phyloP scores from a whole-genome alignment of 2,797 vertebrate genomes.

The Manis pentadactyla region DNA sequence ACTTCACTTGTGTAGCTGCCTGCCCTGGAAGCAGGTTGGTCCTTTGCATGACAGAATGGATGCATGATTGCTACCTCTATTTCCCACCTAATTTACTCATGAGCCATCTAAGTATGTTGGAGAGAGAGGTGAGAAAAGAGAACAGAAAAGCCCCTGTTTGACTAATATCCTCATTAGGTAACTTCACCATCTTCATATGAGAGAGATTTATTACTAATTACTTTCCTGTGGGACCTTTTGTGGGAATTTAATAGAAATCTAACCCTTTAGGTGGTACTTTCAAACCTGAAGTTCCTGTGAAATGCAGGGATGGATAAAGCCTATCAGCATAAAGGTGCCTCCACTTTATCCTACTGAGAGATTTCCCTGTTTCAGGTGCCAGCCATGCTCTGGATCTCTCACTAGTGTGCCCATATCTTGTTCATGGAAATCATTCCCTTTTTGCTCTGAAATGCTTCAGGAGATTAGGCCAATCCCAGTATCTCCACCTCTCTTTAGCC shows the following conservation, averaged over 20 bases:
- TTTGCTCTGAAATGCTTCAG: neutral
- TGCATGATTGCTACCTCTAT: neutral
- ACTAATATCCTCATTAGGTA: neutral
- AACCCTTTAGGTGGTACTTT: neutral
- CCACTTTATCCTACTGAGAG: neutral
- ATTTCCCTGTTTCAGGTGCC: neutral
- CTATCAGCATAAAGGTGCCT: neutral
- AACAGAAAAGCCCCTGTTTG: neutral
- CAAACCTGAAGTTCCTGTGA: neutral
- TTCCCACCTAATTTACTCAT: neutral
- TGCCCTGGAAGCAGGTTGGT: neutral
- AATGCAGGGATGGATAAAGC: neutral
- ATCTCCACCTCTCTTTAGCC: neutral
- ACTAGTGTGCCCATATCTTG: neutral
- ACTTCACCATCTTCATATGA: neutral
- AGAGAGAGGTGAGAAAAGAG: neutral
- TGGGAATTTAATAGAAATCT: neutral
- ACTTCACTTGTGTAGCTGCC: neutral
- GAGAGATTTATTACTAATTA: neutral
- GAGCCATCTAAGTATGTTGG: neutral
- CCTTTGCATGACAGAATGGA: neutral
- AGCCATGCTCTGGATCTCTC: neutral
- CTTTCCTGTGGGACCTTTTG: neutral
- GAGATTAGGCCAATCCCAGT: neutral
- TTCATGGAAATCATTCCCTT: neutral